phyloP scores from a whole-genome alignment of 2,888 invertebrate species.

The Parelbella ahira region DNA sequence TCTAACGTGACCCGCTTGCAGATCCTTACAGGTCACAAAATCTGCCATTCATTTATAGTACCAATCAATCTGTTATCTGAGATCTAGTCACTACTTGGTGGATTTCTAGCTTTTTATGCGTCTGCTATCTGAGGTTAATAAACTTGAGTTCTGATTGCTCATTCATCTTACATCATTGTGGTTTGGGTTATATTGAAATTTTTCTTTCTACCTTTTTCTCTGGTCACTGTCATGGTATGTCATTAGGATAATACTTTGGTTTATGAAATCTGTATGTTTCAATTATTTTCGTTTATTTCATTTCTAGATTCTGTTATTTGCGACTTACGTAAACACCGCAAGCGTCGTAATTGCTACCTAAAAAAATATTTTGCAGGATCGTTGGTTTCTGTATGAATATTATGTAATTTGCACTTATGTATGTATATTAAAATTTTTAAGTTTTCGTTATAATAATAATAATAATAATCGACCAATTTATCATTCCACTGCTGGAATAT shows the following conservation, averaged over 20 bases:
- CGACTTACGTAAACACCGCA: background rate
- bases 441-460: too few relatives aligned
- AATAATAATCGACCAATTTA: too few relatives aligned
- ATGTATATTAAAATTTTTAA: too few relatives aligned
- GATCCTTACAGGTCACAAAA: constrained; percentile 58
- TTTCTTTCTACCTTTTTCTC: constrained; percentile 53
- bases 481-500: too few relatives aligned
- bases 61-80: constrained; percentile 75
- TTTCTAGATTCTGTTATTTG: constrained; percentile 22
- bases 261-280: constrained; percentile 41
- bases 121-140: constrained; percentile 71
- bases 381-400: too few relatives aligned
- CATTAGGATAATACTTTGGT: constrained; percentile 46
- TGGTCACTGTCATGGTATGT: constrained; percentile 41
- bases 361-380: too few relatives aligned
- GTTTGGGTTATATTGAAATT: constrained; percentile 48
- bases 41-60: constrained; percentile 67
- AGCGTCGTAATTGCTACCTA: too few relatives aligned
- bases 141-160: constrained; percentile 74
- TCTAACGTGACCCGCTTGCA: constrained; percentile 63
- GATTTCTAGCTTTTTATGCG: constrained; percentile 76
- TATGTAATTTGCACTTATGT: too few relatives aligned
- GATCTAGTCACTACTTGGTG: constrained; percentile 69
- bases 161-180: constrained; percentile 77
- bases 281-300: constrained; percentile 36